These are phyloP conservation scores for Anguilla marmorata DNA, from an alignment of 2,797 vertebrate species.

Conservation along the genomic window DNA sequence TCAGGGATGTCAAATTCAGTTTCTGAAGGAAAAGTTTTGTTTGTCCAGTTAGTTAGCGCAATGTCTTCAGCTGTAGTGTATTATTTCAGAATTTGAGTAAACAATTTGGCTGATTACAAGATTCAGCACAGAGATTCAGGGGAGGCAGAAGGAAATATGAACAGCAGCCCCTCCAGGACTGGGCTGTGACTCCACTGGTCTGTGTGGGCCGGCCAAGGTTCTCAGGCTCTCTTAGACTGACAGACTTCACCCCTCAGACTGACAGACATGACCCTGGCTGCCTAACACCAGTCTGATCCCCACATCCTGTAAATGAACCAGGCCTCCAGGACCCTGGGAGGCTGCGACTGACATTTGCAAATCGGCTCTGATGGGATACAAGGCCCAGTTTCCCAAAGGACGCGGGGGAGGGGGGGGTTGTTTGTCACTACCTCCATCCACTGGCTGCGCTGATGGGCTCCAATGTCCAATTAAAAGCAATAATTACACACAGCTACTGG, in stretches of 20 bases:
- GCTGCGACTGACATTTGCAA: background rate
- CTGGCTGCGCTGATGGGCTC: background rate
- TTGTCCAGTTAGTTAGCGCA: background rate
- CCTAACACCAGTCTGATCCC: background rate
- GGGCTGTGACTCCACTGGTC: background rate
- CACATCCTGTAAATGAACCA: background rate
- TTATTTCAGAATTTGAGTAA: background rate
- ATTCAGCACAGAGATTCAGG: background rate
- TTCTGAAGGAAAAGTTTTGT: background rate
- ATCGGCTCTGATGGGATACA: background rate
- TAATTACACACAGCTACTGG: background rate
- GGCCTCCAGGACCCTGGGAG: background rate
- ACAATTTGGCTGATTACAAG: background rate
- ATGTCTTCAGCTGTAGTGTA: background rate
- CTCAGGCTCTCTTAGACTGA: background rate
- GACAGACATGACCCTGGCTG: background rate
- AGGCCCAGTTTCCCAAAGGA: background rate
- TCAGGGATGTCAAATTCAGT: background rate
- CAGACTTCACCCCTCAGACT: background rate
- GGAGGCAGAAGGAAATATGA: background rate
- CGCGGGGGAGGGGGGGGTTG: background rate
- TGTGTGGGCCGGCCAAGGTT: background rate
- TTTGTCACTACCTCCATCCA: background rate
- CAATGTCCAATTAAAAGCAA: constrained; percentile 13
- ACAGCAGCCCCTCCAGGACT: background rate